Evolutionary conservation across 2,888 invertebrate genomes (phyloP), one percentile per base, ranked within the genome.

Genomic region (Eupsilia transversa): DNA sequence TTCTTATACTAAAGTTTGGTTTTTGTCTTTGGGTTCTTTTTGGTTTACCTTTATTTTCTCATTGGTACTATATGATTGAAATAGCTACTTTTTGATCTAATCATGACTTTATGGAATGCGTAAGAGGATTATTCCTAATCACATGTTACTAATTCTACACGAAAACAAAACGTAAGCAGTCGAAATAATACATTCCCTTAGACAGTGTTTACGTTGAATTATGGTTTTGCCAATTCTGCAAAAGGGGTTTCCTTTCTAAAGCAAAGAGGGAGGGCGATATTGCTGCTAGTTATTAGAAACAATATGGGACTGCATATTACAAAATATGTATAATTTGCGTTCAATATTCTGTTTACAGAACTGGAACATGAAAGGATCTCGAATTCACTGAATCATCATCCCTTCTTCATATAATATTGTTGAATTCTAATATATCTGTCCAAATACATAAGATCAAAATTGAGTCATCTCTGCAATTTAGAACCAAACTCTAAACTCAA

Each of bases 1-100:
- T 89, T 88, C 85, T 89, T 89, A 88, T 86, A 86, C 86, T 89
- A 84, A 66, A 72, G 56, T 41, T 74, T n/a, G 6, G 14, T 67
- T 74, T 78, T 77, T 71, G n/a, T 72, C 5, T 10, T 23, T 76
- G 3, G 10, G 2, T 0, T 49, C 1, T 59, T 54, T 52, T 35
- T 38, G 27, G 7, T 38, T 33, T 0, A 5, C 0, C 1, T 56
- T 63, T 43, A 60, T 35, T 27, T 57, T 56, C 12, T 7, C 12
- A 54, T 27, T 6, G 27, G 12, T 49, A 20, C n/a, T 33, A 17
- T 49, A 7, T 14, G 4, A 23, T n/a, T 27, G 0, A 49, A 43
- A 52, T 23, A 27, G 27, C 41, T 49, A 33, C n/a, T 49, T 4
- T 43, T 52, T 30, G 6, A 52, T 41, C 23, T 41, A 7, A 64